A percentile compares a stretch with the other conserved stretches of the same genome.
Conservation (phyloP, 2,113 vertebrate species). For the Pygoscelis antarcticus region DNA sequence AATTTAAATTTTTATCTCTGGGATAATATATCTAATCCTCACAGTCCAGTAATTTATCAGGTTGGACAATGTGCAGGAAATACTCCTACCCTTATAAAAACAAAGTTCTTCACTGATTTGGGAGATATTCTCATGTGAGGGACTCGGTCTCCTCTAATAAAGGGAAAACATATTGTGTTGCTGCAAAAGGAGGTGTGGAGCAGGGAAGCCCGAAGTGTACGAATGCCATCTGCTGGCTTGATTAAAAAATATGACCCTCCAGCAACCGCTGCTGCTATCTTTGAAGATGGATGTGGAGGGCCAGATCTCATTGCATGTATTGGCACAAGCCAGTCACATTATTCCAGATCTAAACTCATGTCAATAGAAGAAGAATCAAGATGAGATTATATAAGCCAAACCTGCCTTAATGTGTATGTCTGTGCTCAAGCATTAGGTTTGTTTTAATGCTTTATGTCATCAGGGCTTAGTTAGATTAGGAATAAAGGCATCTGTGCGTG, state of each 20-base stretch:
- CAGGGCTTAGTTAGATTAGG: background rate
- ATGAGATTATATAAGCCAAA: background rate
- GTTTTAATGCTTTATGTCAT: background rate
- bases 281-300: background rate
- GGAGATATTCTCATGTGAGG: background rate
- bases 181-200: background rate
- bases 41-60: background rate
- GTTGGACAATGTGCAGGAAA: background rate
- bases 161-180: accelerated
- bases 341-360: background rate
- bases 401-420: background rate
- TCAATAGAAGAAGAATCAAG: background rate
- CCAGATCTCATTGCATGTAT: background rate
- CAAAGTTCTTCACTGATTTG: background rate
- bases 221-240: constrained; percentile 56
- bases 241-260: background rate
- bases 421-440: background rate
- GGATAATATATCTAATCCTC: background rate
- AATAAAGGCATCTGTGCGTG: background rate
- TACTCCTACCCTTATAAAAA: background rate
- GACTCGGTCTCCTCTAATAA: accelerated
- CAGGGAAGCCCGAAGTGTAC: background rate
- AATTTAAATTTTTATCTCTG: background rate
- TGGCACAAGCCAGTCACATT: background rate
- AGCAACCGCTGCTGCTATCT: background rate